A percentile compares a stretch with the other conserved stretches of the same genome.
Evolutionary conservation across 2,113 vertebrate genomes (phyloP).

Genomic region (Meles meles): DNA sequence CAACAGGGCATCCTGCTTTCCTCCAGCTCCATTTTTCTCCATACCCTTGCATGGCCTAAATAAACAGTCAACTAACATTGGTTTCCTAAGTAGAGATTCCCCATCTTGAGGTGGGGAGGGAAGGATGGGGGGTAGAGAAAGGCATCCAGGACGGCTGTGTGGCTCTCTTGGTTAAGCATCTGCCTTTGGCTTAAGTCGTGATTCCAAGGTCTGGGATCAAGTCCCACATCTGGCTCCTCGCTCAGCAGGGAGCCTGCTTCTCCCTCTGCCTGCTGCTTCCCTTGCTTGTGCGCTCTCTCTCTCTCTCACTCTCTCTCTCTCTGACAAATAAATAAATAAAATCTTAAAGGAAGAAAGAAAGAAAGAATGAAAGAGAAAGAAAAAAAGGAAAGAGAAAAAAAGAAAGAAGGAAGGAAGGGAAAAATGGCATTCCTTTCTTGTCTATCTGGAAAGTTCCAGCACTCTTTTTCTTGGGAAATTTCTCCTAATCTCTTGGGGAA

Average conservation of each 20-base stretch:
- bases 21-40: neutral
- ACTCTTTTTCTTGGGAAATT: neutral
- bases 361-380: neutral
- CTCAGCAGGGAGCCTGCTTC: too few species aligned
- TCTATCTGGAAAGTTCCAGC: neutral
- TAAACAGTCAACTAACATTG: neutral
- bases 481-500: neutral
- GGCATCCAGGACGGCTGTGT: neutral
- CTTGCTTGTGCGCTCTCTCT: too few species aligned
- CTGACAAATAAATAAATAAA: too few species aligned
- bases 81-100: neutral
- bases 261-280: too few species aligned
- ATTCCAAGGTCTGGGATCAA: too few species aligned
- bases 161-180: too few species aligned
- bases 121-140: neutral
- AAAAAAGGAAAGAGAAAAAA: neutral
- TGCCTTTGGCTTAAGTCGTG: too few species aligned
- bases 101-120: neutral
- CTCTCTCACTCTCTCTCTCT: too few species aligned
- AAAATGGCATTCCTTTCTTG: neutral
- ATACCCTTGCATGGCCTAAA: neutral
- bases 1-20: neutral
- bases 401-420: neutral
- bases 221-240: too few species aligned
- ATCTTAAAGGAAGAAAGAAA: too few species aligned